A percentile compares a stretch with the other conserved stretches of the same genome.
These are phyloP conservation scores for Dermolepida albohirtum DNA, from an alignment of 2,888 invertebrate species.

Conservation along the genomic window DNA sequence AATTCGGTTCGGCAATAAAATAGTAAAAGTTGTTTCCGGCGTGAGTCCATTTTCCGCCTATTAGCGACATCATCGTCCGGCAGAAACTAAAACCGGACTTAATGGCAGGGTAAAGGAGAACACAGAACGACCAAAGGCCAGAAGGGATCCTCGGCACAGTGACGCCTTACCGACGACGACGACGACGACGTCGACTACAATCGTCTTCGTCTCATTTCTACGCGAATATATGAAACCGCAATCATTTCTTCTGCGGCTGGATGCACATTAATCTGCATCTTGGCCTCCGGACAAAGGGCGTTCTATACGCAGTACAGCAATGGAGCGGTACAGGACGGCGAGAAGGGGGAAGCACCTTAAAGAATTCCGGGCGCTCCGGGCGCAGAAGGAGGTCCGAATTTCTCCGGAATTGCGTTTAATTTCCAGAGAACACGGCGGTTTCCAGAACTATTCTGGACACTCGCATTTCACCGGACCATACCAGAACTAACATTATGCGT, in stretches of 20 bases:
- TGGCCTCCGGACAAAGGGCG: slow-evolving; percentile 41
- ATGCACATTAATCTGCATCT: slow-evolving; percentile 65
- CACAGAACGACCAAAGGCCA: slow-evolving; percentile 47
- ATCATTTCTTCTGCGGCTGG: slow-evolving; percentile 64
- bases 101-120: slow-evolving; percentile 14
- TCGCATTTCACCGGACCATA: slow-evolving; percentile 35
- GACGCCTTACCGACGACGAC: no score
- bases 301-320: not conserved
- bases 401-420: slow-evolving; percentile 62
- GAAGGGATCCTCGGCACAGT: no score
- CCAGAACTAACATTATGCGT: slow-evolving; percentile 26
- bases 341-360: slow-evolving; percentile 58
- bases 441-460: slow-evolving; percentile 41
- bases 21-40: slow-evolving; percentile 43
- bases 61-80: slow-evolving; percentile 51
- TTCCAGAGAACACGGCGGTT: slow-evolving; percentile 55
- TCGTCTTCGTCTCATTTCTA: not conserved
- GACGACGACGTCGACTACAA: no score
- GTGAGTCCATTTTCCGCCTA: slow-evolving; percentile 56
- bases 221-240: slow-evolving; percentile 54
- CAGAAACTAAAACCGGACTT: slow-evolving; percentile 44
- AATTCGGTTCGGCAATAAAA: slow-evolving; percentile 38
- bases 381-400: slow-evolving; percentile 54
- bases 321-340: slow-evolving; percentile 46
- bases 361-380: slow-evolving; percentile 54